Evolutionary conservation across 2,888 invertebrate genomes (phyloP), one percentile per base, ranked within the genome.

Genomic region (Ochropleura plecta): DNA sequence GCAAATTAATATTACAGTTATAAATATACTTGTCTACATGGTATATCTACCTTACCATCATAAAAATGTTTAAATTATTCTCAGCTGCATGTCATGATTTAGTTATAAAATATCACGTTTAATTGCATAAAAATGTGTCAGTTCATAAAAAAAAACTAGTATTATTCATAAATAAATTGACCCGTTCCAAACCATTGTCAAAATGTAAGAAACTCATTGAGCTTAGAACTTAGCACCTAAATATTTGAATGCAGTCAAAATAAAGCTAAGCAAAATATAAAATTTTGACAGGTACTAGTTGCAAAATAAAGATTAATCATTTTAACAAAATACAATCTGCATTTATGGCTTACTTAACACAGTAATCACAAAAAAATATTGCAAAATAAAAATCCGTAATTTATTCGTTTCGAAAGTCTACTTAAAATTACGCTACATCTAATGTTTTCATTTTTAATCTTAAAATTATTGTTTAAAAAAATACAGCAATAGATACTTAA

Each of bases 1-100:
- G n/a, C 70, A 69, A 44, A 44, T 30, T 8, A 62, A 78, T 76
- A 60, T 60, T 30, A 62, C 42, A n/a, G n/a, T n/a, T n/a, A n/a
- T n/a, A n/a, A n/a, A n/a, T n/a, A n/a, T n/a, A n/a, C n/a, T n/a
- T n/a, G n/a, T n/a, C n/a, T n/a, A n/a, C n/a, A n/a, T n/a, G n/a
- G n/a, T n/a, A n/a, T n/a, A n/a, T n/a, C 62, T 44, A 62, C 44
- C 44, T 14, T 44, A 62, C n/a, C n/a, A 44, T 12, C 12, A 44
- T 12, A 62, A 62, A 42, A 12, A 62, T 14, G 0, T 14, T 62
- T 40, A 62, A 12, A 62, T n/a, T n/a, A 46, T 30, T 57, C 8
- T 69, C 9, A 46, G 14, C n/a, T 48, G 55, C 9, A 40, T 48
- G 14, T 48, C 48, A 30, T n/a, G 14, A 53, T 65, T 62, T 59